These are phyloP conservation scores for Notothenia coriiceps DNA, from an alignment of 2,113 vertebrate species.

Conservation along the genomic window DNA sequence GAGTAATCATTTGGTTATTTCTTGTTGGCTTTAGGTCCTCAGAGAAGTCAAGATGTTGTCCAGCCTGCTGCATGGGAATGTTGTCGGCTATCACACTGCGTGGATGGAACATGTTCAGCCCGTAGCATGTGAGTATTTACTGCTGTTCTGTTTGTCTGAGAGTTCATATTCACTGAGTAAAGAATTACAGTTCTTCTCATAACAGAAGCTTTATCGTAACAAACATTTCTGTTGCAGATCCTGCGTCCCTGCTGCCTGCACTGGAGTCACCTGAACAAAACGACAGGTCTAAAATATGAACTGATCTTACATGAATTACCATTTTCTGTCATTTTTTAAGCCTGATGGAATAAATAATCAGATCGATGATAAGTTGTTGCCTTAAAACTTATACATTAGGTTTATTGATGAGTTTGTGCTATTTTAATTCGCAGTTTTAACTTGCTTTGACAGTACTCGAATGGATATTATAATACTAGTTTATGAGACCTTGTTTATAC, in stretches of 20 bases:
- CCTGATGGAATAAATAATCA: not conserved
- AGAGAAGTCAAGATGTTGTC: constrained; percentile 96
- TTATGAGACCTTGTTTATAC: too few relatives aligned
- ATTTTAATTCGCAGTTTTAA: too few relatives aligned
- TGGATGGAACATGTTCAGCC: constrained; percentile 97
- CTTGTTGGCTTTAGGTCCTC: constrained; percentile 86
- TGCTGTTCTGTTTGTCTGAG: not conserved
- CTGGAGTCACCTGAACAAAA: constrained; percentile 64
- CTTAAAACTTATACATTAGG: too few relatives aligned
- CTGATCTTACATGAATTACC: not conserved
- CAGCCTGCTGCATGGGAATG: constrained; percentile 91
- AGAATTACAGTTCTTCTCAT: not conserved
- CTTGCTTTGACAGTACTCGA: too few relatives aligned
- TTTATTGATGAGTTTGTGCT: too few relatives aligned
- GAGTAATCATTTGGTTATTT: not conserved
- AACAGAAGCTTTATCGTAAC: not conserved
- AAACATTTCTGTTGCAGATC: constrained; percentile 57
- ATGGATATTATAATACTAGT: too few relatives aligned
- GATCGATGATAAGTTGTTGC: not conserved
- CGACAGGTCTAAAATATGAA: constrained; percentile 57
- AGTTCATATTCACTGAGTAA: not conserved
- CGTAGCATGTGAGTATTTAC: constrained; percentile 61
- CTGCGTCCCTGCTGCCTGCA: constrained; percentile 65
- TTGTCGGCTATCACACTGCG: constrained; percentile 97
- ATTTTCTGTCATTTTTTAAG: not conserved